These are phyloP conservation scores for Pachyuromys duprasi DNA, from an alignment of 2,797 vertebrate species.

Conservation along the genomic window DNA sequence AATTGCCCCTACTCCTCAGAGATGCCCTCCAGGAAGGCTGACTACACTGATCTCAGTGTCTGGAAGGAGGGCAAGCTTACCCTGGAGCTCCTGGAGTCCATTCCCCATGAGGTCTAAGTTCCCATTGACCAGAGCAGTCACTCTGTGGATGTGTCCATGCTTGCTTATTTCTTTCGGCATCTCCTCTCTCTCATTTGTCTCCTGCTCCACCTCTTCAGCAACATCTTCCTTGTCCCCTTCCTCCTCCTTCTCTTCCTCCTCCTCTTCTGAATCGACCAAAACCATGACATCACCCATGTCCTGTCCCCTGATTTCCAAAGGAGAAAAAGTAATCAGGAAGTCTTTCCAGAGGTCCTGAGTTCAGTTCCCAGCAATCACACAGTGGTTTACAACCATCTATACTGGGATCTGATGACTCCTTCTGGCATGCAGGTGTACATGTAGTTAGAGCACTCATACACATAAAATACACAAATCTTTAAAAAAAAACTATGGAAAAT, in stretches of 20 bases:
- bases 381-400: no score
- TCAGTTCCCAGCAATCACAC: no score
- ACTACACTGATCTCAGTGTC: neutral
- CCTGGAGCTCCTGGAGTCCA: constrained; percentile 55
- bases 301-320: constrained; percentile 78
- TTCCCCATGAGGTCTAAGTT: constrained; percentile 55
- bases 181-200: constrained; percentile 47
- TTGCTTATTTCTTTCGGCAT: neutral
- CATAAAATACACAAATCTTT: no score
- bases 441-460: no score
- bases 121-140: constrained; percentile 74
- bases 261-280: constrained; percentile 95
- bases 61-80: constrained; percentile 74
- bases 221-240: constrained; percentile 57
- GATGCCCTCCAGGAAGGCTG: neutral
- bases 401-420: no score
- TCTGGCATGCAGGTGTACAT: no score
- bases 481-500: neutral
- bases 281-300: constrained; percentile 89
- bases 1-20: neutral
- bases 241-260: constrained; percentile 89
- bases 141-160: constrained; percentile 56
- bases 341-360: no score
- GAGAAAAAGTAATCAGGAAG: constrained; percentile 11
- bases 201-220: constrained; percentile 63